These are phyloP conservation scores for Propsilocerus akamusi DNA, from an alignment of 1,140 invertebrate genomes.

Conservation along the genomic window DNA sequence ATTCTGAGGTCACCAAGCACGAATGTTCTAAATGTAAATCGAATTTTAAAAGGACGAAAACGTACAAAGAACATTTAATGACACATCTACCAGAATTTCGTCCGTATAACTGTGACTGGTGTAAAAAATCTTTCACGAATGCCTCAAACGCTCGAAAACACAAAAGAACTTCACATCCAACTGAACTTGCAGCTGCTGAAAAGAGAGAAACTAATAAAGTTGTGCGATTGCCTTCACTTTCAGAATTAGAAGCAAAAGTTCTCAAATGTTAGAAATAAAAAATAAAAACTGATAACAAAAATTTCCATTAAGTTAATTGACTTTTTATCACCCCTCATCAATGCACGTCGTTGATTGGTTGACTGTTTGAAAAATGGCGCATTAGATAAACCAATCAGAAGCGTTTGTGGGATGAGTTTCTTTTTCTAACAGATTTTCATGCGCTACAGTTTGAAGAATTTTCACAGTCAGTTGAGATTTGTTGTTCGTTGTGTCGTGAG, in stretches of 20 bases:
- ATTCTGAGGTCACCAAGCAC: background rate
- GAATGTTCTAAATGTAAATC: background rate
- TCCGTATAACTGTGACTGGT: slow-evolving; percentile 12
- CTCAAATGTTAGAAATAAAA: slow-evolving; percentile 8
- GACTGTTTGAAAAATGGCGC: too few species aligned
- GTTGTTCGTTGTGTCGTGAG: too few species aligned
- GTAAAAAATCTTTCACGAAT: slow-evolving; percentile 11
- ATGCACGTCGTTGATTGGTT: too few species aligned
- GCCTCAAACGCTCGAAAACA: slow-evolving; percentile 12
- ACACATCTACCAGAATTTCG: slow-evolving; percentile 10
- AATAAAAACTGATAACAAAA: slow-evolving; percentile 13
- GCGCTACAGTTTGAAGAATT: too few species aligned
- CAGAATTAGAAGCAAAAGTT: slow-evolving; percentile 9
- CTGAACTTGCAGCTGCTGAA: slow-evolving; percentile 11
- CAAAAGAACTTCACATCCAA: slow-evolving; percentile 13
- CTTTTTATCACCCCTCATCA: too few species aligned
- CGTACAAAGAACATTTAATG: slow-evolving; percentile 12
- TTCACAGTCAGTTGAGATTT: too few species aligned
- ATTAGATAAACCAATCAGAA: too few species aligned
- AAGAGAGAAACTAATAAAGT: background rate
- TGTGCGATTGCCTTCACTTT: background rate
- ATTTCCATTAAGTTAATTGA: too few species aligned
- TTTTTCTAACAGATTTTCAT: too few species aligned
- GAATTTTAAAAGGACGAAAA: slow-evolving; percentile 4
- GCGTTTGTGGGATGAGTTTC: too few species aligned